Percentiles rank a stretch among this genome's conserved stretches.
These are phyloP conservation scores for Melieria crassipennis DNA, from an alignment of 2,888 invertebrate species.

Conservation along the genomic window DNA sequence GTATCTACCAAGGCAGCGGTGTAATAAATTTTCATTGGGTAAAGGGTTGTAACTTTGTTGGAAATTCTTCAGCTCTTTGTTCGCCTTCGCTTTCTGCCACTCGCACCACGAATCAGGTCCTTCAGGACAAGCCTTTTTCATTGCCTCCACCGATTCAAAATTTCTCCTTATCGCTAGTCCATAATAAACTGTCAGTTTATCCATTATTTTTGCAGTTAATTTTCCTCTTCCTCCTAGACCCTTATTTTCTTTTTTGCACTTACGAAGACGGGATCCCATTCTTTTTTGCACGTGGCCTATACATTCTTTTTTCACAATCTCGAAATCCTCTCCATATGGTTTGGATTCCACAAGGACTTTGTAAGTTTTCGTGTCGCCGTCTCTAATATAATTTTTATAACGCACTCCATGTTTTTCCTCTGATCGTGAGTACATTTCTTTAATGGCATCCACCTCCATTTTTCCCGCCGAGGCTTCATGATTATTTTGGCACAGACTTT, in stretches of 20 bases:
- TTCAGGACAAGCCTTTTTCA: slow-evolving; percentile 13
- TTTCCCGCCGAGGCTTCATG: slow-evolving; percentile 26
- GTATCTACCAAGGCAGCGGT: slow-evolving; percentile 4
- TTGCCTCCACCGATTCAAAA: not conserved
- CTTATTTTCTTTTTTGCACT: slow-evolving; percentile 8
- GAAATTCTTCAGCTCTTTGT: not conserved
- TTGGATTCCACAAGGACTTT: not conserved
- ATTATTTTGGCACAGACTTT: slow-evolving; percentile 12
- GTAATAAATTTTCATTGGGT: not conserved
- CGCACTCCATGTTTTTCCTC: slow-evolving; percentile 7
- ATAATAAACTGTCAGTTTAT: slow-evolving; percentile 20
- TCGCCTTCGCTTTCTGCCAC: slow-evolving; percentile 8
- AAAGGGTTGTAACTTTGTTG: not conserved
- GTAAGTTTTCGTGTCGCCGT: slow-evolving; percentile 17
- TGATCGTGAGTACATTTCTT: slow-evolving; percentile 20
- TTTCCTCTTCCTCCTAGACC: slow-evolving; percentile 12
- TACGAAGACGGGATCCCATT: slow-evolving; percentile 16
- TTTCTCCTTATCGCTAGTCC: slow-evolving; percentile 16
- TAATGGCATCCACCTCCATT: slow-evolving; percentile 26
- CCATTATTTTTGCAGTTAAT: slow-evolving; percentile 18
- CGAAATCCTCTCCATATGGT: not conserved
- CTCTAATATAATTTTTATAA: slow-evolving; percentile 25
- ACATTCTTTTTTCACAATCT: not conserved
- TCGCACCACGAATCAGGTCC: slow-evolving; percentile 15
- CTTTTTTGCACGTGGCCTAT: slow-evolving; percentile 15